phyloP scores from a whole-genome alignment of 2,797 vertebrate genomes.

The Cichlasoma orientale region DNA sequence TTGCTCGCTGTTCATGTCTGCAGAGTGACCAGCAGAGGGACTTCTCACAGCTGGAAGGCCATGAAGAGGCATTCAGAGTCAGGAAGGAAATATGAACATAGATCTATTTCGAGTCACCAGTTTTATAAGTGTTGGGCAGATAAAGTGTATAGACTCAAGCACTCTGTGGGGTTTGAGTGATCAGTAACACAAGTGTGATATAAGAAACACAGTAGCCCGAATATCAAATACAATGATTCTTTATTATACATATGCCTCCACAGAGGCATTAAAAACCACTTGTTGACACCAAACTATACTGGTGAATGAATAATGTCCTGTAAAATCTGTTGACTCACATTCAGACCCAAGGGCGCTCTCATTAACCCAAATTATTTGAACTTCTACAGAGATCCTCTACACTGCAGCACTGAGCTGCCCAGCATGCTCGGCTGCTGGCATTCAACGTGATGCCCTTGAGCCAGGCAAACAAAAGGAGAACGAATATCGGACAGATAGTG shows the following conservation, averaged over 20 bases:
- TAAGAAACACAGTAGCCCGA: neutral
- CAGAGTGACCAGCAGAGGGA: neutral
- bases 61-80: conserved; percentile 19
- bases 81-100: neutral
- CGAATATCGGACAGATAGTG: conserved; percentile 3
- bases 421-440: neutral
- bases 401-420: neutral
- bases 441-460: neutral
- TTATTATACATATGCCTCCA: conserved; percentile 66
- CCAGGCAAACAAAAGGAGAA: conserved; percentile 24
- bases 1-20: conserved; percentile 25
- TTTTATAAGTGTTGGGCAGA: neutral
- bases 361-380: neutral
- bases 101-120: neutral
- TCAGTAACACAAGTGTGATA: neutral
- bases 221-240: conserved; percentile 63
- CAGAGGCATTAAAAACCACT: conserved; percentile 63
- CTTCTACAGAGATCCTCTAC: neutral
- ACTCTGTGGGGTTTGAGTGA: neutral
- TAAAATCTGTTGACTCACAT: conserved; percentile 22
- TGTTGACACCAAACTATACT: conserved; percentile 53
- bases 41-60: conserved; percentile 31
- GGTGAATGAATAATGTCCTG: conserved; percentile 48
- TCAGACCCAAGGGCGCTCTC: conserved; percentile 5
- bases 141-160: neutral